Percentiles rank a stretch among this genome's conserved stretches.
Conservation (phyloP, 2,797 vertebrate genomes). For the Todus mexicanus region DNA sequence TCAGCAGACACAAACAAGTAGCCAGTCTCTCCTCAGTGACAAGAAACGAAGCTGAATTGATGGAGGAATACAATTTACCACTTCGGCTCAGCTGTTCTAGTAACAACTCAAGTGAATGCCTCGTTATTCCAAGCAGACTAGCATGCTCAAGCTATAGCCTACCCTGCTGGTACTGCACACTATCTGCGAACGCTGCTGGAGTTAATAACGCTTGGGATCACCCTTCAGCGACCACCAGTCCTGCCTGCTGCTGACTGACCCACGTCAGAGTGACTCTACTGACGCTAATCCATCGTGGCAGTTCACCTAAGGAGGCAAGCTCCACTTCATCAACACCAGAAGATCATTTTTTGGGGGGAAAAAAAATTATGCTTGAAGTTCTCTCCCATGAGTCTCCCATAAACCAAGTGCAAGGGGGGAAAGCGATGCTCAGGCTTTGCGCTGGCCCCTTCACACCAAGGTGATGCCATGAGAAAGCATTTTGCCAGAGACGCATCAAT, state of each 20-base stretch:
- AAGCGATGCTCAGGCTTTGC: not conserved
- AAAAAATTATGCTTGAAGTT: not conserved
- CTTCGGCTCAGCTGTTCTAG: not conserved
- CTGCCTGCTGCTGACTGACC: not conserved
- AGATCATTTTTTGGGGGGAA: accelerated
- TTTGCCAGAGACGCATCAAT: constrained; percentile 24
- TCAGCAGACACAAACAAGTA: constrained; percentile 63
- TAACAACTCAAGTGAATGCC: not conserved
- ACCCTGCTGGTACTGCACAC: not conserved
- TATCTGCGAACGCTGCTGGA: not conserved
- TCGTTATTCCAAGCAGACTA: not conserved
- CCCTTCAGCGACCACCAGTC: not conserved
- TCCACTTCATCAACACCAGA: not conserved
- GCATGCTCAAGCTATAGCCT: not conserved
- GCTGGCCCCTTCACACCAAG: not conserved
- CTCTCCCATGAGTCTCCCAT: not conserved
- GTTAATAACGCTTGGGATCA: not conserved
- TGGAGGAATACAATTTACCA: not conserved
- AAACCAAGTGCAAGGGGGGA: not conserved
- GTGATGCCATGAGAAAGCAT: not conserved
- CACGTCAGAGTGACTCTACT: not conserved
- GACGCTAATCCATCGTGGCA: not conserved
- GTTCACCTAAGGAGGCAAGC: not conserved
- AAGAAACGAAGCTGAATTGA: not conserved
- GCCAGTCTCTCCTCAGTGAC: constrained; percentile 56